Base-by-base conservation (phyloP, 2,888 invertebrate genomes). In the Drosophila dives region DNA sequence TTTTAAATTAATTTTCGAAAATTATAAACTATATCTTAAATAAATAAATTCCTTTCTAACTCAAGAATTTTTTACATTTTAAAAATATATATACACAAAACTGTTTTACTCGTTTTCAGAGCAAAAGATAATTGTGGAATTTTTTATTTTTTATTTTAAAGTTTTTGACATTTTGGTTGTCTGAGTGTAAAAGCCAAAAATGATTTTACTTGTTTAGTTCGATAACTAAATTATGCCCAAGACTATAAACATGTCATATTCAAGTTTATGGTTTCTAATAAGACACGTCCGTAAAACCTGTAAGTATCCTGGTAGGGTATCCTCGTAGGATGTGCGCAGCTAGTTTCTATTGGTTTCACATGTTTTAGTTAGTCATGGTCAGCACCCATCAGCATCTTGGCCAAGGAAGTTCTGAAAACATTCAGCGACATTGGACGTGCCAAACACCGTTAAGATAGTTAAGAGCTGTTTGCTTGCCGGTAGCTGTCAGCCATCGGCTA, bases 401-500 rank as follows among this genome's bases (percentile, higher is more conserved):
- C 60, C 63, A 64, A 34, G 59, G 20, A 45, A 58, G 36, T 36
- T 12, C 26, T 34, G 36, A 15, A 36, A 17, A 15, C 7, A 32
- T 34, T 53, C 56, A 66, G 42, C 56, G 62, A 36, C 48, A 51
- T 61, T 63, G 65, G 66, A 80, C 84, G 72, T 86, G 86, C 72
- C 80, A 81, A 75, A 80, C 70, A 74, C 77, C 64, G 81, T 71
- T 83, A 79, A 75, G 83, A 86, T 81, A 76, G 77, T 67, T 65
- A 48, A 64, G 63, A 59, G 68, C 74, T 60, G 76, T 62, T 64
- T 61, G 62, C 65, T 66, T 73, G 56, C 70, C 26, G 36, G 58
- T 68, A 58, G 60, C 69, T 75, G 72, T 75, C 74, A 62, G 69
- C 50, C 68, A 68, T 49, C 34, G 11, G 62, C 68, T 70, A 70